Evolutionary conservation across 2,113 vertebrate genomes (phyloP).

Genomic region (Litocranius walleri): DNA sequence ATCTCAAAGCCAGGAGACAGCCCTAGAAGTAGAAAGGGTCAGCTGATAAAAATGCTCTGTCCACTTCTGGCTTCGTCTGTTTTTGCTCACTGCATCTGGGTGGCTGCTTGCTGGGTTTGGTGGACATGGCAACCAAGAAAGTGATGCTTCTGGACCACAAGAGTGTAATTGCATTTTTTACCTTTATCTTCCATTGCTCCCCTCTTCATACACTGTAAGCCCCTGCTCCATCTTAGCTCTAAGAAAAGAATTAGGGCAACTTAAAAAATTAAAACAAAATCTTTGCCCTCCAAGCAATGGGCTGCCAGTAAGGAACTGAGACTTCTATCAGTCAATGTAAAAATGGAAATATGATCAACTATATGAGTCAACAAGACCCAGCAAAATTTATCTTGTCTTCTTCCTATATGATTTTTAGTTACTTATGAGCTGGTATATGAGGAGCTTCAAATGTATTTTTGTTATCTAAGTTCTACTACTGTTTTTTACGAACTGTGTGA

Average conservation of each 20-base stretch:
- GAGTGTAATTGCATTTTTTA: neutral
- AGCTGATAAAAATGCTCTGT: neutral
- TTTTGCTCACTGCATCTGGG: accelerated
- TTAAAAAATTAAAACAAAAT: neutral
- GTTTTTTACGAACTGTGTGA: neutral
- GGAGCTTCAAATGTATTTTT: neutral
- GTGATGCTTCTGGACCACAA: neutral
- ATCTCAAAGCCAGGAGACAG: neutral
- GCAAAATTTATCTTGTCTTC: neutral
- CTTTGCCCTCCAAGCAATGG: too few species aligned
- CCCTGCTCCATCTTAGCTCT: neutral
- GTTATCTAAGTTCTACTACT: neutral
- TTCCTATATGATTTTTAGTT: neutral
- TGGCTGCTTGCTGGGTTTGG: neutral
- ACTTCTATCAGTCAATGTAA: neutral
- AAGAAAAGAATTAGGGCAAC: neutral
- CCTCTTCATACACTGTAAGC: neutral
- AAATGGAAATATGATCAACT: neutral
- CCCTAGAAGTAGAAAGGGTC: neutral
- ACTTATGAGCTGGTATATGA: neutral
- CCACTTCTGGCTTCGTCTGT: neutral
- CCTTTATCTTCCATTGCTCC: neutral
- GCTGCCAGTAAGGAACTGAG: neutral
- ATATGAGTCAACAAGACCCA: neutral
- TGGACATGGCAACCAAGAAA: neutral